Percentiles rank a stretch among this genome's conserved stretches.
phyloP scores from a whole-genome alignment of 1,140 invertebrate genomes.

The Drosophila arawakana region DNA sequence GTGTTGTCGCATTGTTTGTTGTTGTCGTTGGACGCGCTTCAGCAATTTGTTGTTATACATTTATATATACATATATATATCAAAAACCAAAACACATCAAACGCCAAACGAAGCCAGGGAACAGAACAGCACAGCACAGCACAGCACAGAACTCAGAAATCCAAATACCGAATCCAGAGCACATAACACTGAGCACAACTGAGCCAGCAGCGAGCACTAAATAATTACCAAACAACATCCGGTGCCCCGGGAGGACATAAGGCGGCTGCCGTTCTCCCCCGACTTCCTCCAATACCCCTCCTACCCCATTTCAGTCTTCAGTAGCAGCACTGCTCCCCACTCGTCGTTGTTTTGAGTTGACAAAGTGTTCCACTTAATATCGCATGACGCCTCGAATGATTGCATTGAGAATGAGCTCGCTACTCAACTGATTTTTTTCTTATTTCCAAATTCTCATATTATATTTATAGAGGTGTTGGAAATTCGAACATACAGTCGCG shows the following conservation, averaged over 20 bases:
- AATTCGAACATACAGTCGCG: not conserved
- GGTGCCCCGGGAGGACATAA: constrained; percentile 67
- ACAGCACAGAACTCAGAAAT: not conserved
- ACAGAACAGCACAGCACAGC: not conserved
- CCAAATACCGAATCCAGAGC: too few relatives aligned
- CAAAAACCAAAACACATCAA: constrained; percentile 74
- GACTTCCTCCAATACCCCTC: not conserved
- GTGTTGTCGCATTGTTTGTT: constrained; percentile 79
- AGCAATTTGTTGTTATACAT: constrained; percentile 74
- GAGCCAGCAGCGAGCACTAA: constrained; percentile 64
- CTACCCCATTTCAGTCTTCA: not conserved
- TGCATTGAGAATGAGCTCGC: constrained; percentile 61
- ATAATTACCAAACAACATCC: constrained; percentile 81
- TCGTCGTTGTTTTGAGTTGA: constrained; percentile 57
- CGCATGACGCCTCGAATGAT: constrained; percentile 66
- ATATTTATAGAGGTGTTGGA: constrained; percentile 31
- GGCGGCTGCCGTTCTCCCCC: constrained; percentile 32
- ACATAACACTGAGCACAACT: not conserved
- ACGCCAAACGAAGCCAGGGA: constrained; percentile 41
- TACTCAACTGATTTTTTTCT: constrained; percentile 56
- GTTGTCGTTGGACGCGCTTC: constrained; percentile 75
- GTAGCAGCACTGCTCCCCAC: not conserved
- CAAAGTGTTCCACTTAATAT: constrained; percentile 81
- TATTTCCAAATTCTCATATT: constrained; percentile 17
- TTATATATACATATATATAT: constrained; percentile 48